Evolutionary conservation across 2,888 invertebrate species (phyloP), one percentile per base, ranked within the genome.

Genomic region (Heliothis peltigera): DNA sequence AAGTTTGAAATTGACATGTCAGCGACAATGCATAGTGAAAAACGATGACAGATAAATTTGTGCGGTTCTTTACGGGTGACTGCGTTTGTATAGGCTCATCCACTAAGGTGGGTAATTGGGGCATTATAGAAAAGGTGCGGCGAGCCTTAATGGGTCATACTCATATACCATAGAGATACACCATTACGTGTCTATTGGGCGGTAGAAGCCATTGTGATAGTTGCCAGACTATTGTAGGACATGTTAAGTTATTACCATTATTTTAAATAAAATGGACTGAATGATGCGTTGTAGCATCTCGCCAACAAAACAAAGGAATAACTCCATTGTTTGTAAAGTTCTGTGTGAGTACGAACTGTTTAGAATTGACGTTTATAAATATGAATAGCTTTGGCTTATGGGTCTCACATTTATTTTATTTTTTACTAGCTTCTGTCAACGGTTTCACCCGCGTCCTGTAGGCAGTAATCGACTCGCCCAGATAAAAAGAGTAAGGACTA

Each of bases 151-250:
- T 90, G 84, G 91, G 89, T 89, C 91, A 88, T 80, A 86, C 21
- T 53, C 35, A 58, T 70, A 52, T 39, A 70, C 70, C 70, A 88
- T 80, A 87, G 85, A 87, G 85, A 87, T 39, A 39, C n/a, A n/a
- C 83, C 86, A 88, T 88, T 88, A 88, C 83, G 78, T 79, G 83
- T 75, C 77, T 77, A 88, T 84, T 84, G 86, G 79, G 82, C 83
- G 75, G 83, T 84, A 86, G 85, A 82, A 89, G 83, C 87, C 75
- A 93, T 92, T 91, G 91, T 92, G 87, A 89, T 89, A 84, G 86
- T 80, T 60, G 70, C 67, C 61, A 72, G 69, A 75, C 80, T 79
- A 89, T 89, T 89, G 87, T 89, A 39, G 39, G 56, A 58, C 51
- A 61, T 60, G 48, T 54, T 64, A 56, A 64, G 78, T 64, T 86